These are phyloP conservation scores for Ochropacha duplaris DNA, from an alignment of 2,888 invertebrate genomes.

Conservation along the genomic window DNA sequence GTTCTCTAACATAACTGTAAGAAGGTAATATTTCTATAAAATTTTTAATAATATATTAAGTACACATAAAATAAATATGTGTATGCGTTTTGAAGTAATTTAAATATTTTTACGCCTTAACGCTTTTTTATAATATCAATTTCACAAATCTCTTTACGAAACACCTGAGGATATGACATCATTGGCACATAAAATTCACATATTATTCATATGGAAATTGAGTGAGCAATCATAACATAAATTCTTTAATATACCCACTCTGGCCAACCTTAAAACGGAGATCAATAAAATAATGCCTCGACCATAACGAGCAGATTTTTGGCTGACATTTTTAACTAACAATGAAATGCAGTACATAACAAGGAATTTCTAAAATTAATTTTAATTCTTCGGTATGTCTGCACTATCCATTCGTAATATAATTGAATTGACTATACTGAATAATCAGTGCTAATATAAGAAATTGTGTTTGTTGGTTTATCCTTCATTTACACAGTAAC, in stretches of 20 bases:
- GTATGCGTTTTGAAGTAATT: not conserved
- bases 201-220: conserved; percentile 74
- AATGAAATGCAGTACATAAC: not conserved
- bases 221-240: conserved; percentile 70
- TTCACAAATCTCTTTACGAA: conserved; percentile 57
- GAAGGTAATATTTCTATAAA: too few species aligned
- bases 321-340: conserved; percentile 36
- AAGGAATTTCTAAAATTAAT: not conserved
- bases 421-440: too few species aligned
- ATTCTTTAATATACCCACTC: conserved; percentile 59
- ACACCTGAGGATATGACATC: conserved; percentile 59
- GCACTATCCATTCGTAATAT: too few species aligned
- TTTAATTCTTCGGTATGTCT: not conserved
- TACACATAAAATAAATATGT: too few species aligned
- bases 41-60: too few species aligned
- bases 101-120: not conserved
- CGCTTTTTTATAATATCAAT: conserved; percentile 35
- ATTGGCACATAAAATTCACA: conserved; percentile 64
- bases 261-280: conserved; percentile 42
- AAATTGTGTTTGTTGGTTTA: too few species aligned
- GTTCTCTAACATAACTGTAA: too few species aligned
- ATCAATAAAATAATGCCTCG: conserved; percentile 46
- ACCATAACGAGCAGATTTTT: conserved; percentile 28
- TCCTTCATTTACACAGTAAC: too few species aligned
- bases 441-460: too few species aligned